phyloP scores from a whole-genome alignment of 2,888 invertebrate species.

The Drosophila anomalata region DNA sequence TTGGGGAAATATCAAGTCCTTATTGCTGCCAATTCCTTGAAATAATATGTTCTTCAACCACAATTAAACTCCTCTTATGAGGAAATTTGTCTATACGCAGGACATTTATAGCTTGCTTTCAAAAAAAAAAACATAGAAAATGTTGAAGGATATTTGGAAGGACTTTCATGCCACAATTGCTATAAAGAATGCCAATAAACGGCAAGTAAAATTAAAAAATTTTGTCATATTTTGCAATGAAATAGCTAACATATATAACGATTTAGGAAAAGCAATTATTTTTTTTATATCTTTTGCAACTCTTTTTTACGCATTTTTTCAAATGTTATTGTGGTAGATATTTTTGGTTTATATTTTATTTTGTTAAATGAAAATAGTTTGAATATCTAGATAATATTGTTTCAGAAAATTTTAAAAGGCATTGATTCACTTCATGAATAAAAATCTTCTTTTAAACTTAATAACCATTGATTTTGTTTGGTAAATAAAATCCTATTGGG shows the following conservation, averaged over 20 bases:
- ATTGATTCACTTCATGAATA: neutral
- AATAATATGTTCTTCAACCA: neutral
- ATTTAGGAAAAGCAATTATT: too few relatives aligned
- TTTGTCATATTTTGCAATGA: too few relatives aligned
- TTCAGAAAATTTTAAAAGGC: neutral
- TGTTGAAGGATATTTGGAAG: neutral
- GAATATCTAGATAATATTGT: neutral
- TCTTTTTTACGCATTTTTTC: too few relatives aligned
- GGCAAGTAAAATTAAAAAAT: too few relatives aligned
- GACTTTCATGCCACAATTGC: neutral
- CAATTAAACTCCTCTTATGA: neutral
- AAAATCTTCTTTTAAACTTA: neutral
- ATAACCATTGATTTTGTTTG: conserved; percentile 8
- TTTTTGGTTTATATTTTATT: neutral
- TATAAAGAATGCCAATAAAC: too few relatives aligned
- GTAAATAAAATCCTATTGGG: conserved; percentile 13
- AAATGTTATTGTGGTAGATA: too few relatives aligned
- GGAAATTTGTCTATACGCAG: neutral
- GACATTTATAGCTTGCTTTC: neutral
- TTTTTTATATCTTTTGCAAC: too few relatives aligned
- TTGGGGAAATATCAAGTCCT: neutral
- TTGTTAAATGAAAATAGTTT: neutral
- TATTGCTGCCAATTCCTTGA: neutral
- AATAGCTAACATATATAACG: too few relatives aligned
- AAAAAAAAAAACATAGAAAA: neutral